Evolutionary conservation across 2,113 vertebrate species (phyloP).

Genomic region (Scomber scombrus): DNA sequence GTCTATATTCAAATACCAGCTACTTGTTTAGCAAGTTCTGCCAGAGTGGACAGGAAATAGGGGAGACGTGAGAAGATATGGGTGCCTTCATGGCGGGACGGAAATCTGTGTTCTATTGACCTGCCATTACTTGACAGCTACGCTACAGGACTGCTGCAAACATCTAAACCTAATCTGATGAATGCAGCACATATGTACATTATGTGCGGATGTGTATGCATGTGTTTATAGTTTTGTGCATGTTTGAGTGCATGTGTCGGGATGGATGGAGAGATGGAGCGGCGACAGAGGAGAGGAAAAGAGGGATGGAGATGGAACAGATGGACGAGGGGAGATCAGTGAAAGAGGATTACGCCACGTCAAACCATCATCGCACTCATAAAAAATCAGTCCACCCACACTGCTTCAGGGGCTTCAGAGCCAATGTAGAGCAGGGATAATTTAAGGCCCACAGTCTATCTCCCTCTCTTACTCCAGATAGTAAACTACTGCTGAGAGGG

Average conservation of each 20-base stretch:
- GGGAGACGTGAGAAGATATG: constrained; percentile 10
- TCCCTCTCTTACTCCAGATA: constrained; percentile 54
- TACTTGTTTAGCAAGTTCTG: neutral
- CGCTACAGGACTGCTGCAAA: constrained; percentile 23
- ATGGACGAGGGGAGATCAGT: constrained; percentile 82
- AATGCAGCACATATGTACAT: constrained; percentile 42
- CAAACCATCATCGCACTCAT: constrained; percentile 83
- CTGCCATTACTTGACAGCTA: constrained; percentile 42
- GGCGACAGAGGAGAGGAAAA: constrained; percentile 45
- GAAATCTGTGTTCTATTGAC: constrained; percentile 32
- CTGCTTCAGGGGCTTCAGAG: constrained; percentile 56
- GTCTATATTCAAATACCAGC: constrained; percentile 16
- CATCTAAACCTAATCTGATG: constrained; percentile 56
- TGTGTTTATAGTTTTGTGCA: neutral
- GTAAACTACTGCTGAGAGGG: constrained; percentile 63
- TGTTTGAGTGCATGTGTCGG: neutral
- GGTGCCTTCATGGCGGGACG: neutral
- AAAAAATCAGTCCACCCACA: constrained; percentile 80
- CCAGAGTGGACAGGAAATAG: neutral
- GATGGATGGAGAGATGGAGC: constrained; percentile 23
- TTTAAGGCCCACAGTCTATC: constrained; percentile 73
- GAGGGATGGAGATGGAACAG: constrained; percentile 78
- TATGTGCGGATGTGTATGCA: neutral
- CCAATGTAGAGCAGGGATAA: constrained; percentile 76
- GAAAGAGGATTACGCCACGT: constrained; percentile 86